Conservation (phyloP, 2,797 vertebrate genomes). For the Decapterus maruadsi region DNA sequence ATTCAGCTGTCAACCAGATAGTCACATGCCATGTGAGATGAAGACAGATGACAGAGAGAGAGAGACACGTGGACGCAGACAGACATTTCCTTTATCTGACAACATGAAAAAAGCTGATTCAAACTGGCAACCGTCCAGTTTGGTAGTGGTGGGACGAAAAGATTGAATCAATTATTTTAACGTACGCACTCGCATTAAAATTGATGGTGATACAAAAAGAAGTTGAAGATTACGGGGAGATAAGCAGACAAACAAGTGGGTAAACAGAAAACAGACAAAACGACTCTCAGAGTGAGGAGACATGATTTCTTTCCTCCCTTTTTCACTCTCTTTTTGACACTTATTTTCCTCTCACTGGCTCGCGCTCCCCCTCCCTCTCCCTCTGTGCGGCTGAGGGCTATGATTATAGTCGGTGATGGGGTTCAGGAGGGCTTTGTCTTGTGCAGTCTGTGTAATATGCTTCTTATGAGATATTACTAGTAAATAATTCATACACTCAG, state of each 20-base stretch:
- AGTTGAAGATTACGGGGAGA: background rate
- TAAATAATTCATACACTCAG: conserved; percentile 77
- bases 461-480: conserved; percentile 75
- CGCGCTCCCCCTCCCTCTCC: background rate
- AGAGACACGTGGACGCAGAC: conserved; percentile 3
- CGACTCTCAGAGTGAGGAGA: conserved; percentile 6
- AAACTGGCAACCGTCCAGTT: conserved; percentile 17
- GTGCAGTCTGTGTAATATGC: conserved; percentile 68
- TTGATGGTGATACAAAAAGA: background rate
- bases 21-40: conserved; percentile 42
- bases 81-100: background rate
- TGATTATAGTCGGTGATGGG: conserved; percentile 68
- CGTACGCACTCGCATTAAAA: background rate
- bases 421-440: conserved; percentile 74
- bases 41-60: conserved; percentile 21
- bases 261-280: conserved; percentile 25
- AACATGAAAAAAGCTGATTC: conserved; percentile 1
- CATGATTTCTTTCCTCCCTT: conserved; percentile 18
- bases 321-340: conserved; percentile 35
- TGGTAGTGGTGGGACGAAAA: conserved; percentile 4
- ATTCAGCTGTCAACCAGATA: conserved; percentile 47
- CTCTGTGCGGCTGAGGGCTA: conserved; percentile 47
- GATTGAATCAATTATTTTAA: conserved; percentile 30
- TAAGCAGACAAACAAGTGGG: conserved; percentile 2
- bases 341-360: conserved; percentile 36